phyloP scores from a whole-genome alignment of 2,113 vertebrate genomes.

The Talpa occidentalis region DNA sequence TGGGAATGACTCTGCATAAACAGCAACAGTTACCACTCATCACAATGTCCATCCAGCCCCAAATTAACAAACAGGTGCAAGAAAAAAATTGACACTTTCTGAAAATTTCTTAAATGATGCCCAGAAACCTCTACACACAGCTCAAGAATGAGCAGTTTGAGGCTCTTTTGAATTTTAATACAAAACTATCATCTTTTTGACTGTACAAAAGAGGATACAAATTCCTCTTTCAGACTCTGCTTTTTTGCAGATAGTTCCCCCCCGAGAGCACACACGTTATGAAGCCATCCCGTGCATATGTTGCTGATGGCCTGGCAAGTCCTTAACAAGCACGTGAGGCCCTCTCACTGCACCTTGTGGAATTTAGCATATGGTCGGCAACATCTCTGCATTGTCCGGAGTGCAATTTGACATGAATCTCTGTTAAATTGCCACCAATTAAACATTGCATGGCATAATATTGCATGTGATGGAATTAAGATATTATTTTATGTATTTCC shows the following conservation, averaged over 20 bases:
- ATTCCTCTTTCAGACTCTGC: not conserved
- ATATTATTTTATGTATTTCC: slow-evolving; percentile 19
- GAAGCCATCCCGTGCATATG: slow-evolving; percentile 22
- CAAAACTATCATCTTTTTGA: slow-evolving; percentile 8
- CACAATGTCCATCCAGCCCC: not conserved
- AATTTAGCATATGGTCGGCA: slow-evolving; percentile 60
- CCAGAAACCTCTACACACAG: not conserved
- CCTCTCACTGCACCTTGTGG: slow-evolving; percentile 48
- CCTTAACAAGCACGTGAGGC: slow-evolving; percentile 23
- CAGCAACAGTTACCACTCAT: not conserved
- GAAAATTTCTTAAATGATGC: not conserved
- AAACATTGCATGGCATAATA: not conserved
- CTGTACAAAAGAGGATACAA: not conserved
- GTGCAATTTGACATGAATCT: slow-evolving; percentile 45
- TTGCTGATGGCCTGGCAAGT: not conserved
- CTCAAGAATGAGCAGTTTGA: not conserved
- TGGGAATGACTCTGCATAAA: not conserved
- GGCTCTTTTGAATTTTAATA: slow-evolving; percentile 35
- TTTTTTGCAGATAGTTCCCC: not conserved
- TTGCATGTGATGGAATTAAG: slow-evolving; percentile 38
- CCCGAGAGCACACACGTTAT: not conserved
- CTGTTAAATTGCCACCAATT: slow-evolving; percentile 23
- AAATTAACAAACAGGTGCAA: not conserved
- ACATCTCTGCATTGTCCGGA: slow-evolving; percentile 58
- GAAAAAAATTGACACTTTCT: not conserved